Evolutionary conservation across 2,888 invertebrate species (phyloP), one percentile per base, ranked within the genome.

Genomic region (Orgyia antiqua): DNA sequence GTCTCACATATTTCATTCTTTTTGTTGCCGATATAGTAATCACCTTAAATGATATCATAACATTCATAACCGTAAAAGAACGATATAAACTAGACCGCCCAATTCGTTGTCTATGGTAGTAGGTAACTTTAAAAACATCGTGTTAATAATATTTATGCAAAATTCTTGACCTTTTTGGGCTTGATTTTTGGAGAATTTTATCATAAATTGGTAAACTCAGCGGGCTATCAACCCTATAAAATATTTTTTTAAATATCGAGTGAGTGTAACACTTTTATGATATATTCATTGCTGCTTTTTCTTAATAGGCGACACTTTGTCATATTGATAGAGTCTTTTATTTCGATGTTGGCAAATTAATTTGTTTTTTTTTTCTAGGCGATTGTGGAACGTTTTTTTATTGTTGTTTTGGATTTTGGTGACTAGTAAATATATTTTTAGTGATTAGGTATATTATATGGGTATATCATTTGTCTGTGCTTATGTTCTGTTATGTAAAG

Each of bases 141-240:
- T 62, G 47, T 55, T 13, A 13, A 13, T 42, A 42, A 53, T 60
- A 68, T 74, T 66, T 75, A 77, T 76, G 75, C 77, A 74, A 75
- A 68, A 59, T 47, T 56, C 18, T 37, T 34, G 46, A 46, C 39
- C 40, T 40, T 39, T 54, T 53, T 51, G 42, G 43, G 62, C 53
- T 65, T 69, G 51, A 63, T 61, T 59, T 55, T 39, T 46, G 34
- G 40, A 52, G 32, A 51, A 58, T 38, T 42, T 29, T 42, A 33
- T 15, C 30, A 13, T 36, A 35, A 49, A 46, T 39, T 30, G 33
- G 31, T 21, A 27, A 23, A 52, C 31, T 2, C 69, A 44, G 51
- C 61, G 29, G 68, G 69, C 44, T 21, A 34, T 29, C 50, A 21
- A 33, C 29, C 31, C 27, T 21, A n/a, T n/a, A n/a, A n/a, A n/a